These are phyloP conservation scores for Pantherophis alleghaniensis DNA, from an alignment of 2,797 vertebrate genomes.

Conservation along the genomic window DNA sequence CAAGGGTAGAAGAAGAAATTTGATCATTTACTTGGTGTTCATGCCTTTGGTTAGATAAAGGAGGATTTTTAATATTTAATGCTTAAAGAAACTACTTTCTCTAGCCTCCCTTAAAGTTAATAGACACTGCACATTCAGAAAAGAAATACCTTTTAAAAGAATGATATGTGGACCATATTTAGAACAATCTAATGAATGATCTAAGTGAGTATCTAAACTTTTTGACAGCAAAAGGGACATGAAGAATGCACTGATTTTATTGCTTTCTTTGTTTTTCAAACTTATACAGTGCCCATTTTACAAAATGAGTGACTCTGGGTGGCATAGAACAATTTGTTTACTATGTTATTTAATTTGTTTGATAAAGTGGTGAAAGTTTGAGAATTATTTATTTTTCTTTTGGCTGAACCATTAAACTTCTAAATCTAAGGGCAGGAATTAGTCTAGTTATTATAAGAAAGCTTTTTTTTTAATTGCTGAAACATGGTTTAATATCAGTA, in stretches of 20 bases:
- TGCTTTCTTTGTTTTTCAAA: neutral
- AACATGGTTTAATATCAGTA: neutral
- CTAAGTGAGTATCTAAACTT: neutral
- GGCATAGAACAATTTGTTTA: neutral
- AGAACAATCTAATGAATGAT: neutral
- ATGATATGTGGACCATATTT: neutral
- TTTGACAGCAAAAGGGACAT: neutral
- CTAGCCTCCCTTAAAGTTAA: neutral
- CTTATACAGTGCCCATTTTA: neutral
- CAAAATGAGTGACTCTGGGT: neutral
- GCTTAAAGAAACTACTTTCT: slow-evolving; percentile 17
- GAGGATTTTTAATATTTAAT: slow-evolving; percentile 35
- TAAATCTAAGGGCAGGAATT: neutral
- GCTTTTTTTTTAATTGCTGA: neutral
- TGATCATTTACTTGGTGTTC: neutral
- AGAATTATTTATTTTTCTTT: neutral
- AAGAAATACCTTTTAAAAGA: neutral
- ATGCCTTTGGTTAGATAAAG: slow-evolving; percentile 16
- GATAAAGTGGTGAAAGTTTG: neutral
- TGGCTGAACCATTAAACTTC: neutral
- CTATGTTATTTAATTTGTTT: neutral
- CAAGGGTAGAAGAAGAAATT: neutral
- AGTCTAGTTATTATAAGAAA: neutral
- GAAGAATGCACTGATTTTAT: neutral
- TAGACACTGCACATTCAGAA: neutral